phyloP scores from a whole-genome alignment of 2,888 invertebrate genomes.

The Baccha elongata region DNA sequence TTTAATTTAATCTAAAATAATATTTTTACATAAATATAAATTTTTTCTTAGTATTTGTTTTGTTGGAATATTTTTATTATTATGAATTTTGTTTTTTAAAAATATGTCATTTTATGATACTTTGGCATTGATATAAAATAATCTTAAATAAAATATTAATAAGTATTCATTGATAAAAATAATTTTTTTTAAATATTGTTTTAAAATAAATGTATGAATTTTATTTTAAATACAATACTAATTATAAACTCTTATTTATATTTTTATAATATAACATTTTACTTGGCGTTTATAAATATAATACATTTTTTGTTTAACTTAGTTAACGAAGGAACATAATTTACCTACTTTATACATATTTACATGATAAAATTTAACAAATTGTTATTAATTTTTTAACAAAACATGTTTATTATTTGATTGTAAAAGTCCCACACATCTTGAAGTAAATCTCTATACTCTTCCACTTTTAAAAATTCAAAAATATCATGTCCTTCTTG shows the following conservation, averaged over 20 bases:
- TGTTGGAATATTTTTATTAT: background rate
- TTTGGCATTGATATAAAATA: conserved; percentile 63
- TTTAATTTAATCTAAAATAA: background rate
- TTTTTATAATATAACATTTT: conserved; percentile 15
- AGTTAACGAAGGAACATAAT: conserved; percentile 11
- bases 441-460: background rate
- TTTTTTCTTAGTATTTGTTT: background rate
- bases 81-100: conserved; percentile 1
- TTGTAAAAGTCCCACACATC: background rate
- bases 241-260: too few species aligned
- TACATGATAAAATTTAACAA: background rate
- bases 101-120: conserved; percentile 29
- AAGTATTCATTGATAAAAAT: too few species aligned
- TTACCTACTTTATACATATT: too few species aligned
- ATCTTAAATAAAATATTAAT: background rate
- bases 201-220: background rate
- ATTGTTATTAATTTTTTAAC: background rate
- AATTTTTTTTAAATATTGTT: too few species aligned
- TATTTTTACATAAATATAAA: background rate
- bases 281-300: background rate
- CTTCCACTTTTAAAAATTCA: background rate
- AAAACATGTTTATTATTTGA: background rate
- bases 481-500: background rate
- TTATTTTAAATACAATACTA: background rate
- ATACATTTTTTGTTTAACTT: background rate